phyloP scores from a whole-genome alignment of 2,797 vertebrate species.

The Triplophysa yarkandensis region DNA sequence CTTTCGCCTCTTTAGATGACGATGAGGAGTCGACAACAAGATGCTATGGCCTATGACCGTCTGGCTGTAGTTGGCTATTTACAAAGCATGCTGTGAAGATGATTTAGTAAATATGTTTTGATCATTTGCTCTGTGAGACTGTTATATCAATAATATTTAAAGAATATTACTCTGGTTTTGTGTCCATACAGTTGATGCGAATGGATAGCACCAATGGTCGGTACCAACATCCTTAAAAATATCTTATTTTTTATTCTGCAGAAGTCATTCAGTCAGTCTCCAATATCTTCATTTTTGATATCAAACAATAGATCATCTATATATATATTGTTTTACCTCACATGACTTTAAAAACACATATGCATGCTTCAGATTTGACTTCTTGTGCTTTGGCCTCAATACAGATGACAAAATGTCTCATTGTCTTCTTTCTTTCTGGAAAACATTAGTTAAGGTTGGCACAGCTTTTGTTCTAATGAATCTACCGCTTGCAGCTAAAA shows the following conservation, averaged over 20 bases:
- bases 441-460: slow-evolving; percentile 19
- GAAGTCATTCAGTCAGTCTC: too few relatives aligned
- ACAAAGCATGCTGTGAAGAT: background rate
- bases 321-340: too few relatives aligned
- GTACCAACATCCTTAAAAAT: background rate
- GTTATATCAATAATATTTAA: too few relatives aligned
- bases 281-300: background rate
- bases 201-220: too few relatives aligned
- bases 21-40: background rate
- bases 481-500: slow-evolving; percentile 33
- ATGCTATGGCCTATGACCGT: background rate
- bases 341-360: background rate
- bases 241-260: too few relatives aligned
- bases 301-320: too few relatives aligned
- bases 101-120: too few relatives aligned
- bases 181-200: too few relatives aligned
- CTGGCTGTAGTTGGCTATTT: background rate
- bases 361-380: background rate
- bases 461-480: slow-evolving; percentile 29
- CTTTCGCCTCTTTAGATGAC: slow-evolving; percentile 1
- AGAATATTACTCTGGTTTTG: too few relatives aligned
- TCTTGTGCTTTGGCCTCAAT: slow-evolving; percentile 10
- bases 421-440: slow-evolving; percentile 32
- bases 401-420: slow-evolving; percentile 30
- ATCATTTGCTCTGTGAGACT: too few relatives aligned